Evolutionary conservation across 1,140 invertebrate genomes (phyloP).

Genomic region (Drosophila bocki): DNA sequence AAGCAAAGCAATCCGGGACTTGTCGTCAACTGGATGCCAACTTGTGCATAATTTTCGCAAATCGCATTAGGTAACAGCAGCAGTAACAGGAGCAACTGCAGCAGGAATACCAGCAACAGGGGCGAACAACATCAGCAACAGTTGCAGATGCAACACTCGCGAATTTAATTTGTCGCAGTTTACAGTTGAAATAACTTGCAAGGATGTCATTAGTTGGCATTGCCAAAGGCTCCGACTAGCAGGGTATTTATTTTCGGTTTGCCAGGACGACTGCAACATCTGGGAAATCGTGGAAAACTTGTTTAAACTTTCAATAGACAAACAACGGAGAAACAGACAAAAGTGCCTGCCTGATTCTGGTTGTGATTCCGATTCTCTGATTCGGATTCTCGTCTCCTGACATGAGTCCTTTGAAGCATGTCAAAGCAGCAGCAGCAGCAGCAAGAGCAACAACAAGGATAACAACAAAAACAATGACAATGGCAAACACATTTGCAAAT

Average conservation of each 20-base stretch:
- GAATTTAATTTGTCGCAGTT: slow-evolving; percentile 82
- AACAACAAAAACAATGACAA: slow-evolving; percentile 57
- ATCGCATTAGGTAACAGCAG: slow-evolving; percentile 68
- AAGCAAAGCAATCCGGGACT: slow-evolving; percentile 66
- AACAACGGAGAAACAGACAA: slow-evolving; percentile 59
- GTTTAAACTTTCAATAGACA: slow-evolving; percentile 80
- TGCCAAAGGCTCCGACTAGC: slow-evolving; percentile 33
- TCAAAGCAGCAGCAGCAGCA: slow-evolving; percentile 62
- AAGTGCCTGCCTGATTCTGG: slow-evolving; percentile 50
- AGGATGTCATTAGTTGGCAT: slow-evolving; percentile 53
- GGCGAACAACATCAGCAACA: slow-evolving; percentile 35
- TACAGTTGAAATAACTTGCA: slow-evolving; percentile 77
- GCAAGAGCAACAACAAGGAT: slow-evolving; percentile 23
- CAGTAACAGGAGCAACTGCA: slow-evolving; percentile 40
- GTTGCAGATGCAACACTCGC: slow-evolving; percentile 52
- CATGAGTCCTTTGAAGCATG: slow-evolving; percentile 75
- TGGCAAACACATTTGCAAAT: slow-evolving; percentile 81
- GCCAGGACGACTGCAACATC: slow-evolving; percentile 24
- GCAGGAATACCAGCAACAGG: slow-evolving; percentile 28
- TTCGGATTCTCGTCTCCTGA: slow-evolving; percentile 47
- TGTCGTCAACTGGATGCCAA: slow-evolving; percentile 35
- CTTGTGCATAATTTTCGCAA: slow-evolving; percentile 76
- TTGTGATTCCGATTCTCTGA: slow-evolving; percentile 34
- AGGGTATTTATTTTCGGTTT: slow-evolving; percentile 49
- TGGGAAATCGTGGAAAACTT: slow-evolving; percentile 58